Base-by-base conservation (phyloP, 2,797 vertebrate genomes). In the Poeciliopsis presidionis region DNA sequence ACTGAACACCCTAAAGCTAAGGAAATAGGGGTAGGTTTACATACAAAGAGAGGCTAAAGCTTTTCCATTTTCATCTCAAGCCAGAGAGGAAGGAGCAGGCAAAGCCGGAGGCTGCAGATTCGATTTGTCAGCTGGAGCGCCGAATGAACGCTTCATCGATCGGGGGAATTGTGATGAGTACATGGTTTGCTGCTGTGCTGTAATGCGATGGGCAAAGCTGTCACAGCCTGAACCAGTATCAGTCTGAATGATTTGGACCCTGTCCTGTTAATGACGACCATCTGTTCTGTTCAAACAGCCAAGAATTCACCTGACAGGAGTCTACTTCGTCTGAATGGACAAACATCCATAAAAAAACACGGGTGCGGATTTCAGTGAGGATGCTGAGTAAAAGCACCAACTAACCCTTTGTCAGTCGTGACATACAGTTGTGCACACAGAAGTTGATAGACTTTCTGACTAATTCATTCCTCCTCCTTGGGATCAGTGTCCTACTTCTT, bases 121-220 rank as follows among this genome's bases (percentile, higher is more conserved):
- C 81, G 36, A 90, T 92, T 88, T 86, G 78, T 92, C 83, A 87
- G 72, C 84, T 45, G 74, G 75, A 74, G 76, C 75, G 36, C 33
- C 81, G 87, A 90, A 91, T 83, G 83, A 86, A 91, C 41, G 77
- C 84, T 81, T 89, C 85, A 93, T 89, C 75, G 89, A 93, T 88
- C 70, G 82, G 88, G 88, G 75, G 85, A 86, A 83, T 85, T 86
- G 82, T 84, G 87, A 90, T 85, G 87, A 93, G 90, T 90, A 80
- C 78, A 55, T 81, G 73, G 80, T 87, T 77, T 25, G 74, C 81
- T 73, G 88, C 84, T 75, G 83, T 80, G 87, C 79, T 77, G 74
- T 84, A 87, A 91, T 82, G 89, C 83, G 88, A 84, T 79, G 72
- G 87, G 86, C 72, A 75, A 83, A 81, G 84, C 83, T 71, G 67